A percentile compares a stretch with the other conserved stretches of the same genome.
phyloP scores from a whole-genome alignment of 2,113 vertebrate genomes.

The Burhinus bistriatus region DNA sequence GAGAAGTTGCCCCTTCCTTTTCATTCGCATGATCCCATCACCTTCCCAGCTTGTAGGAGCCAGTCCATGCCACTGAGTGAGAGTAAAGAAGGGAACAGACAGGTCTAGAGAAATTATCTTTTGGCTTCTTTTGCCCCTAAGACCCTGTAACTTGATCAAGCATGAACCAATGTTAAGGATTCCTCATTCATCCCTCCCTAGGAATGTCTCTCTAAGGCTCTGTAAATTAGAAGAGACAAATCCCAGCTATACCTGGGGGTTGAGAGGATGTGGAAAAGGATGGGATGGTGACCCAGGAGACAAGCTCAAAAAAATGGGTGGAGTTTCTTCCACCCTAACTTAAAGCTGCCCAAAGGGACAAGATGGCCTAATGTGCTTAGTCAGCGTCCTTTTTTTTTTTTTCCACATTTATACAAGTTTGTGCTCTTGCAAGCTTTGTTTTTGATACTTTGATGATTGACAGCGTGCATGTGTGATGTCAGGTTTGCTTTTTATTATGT shows the following conservation, averaged over 20 bases:
- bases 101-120: neutral
- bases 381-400: neutral
- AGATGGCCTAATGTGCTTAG: neutral
- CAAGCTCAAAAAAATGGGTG: neutral
- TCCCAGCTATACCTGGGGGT: neutral
- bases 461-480: conserved; percentile 48
- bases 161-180: neutral
- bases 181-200: neutral
- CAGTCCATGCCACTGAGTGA: neutral
- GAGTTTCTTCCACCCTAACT: neutral
- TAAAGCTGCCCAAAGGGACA: neutral
- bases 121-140: neutral
- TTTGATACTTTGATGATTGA: conserved; percentile 55
- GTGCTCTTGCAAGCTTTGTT: conserved; percentile 53
- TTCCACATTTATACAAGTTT: neutral
- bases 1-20: neutral
- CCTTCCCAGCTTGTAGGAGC: neutral
- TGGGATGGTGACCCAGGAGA: neutral
- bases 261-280: neutral
- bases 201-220: neutral
- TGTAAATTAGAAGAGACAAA: neutral
- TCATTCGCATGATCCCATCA: neutral
- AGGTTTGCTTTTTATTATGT: conserved; percentile 39
- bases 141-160: neutral
- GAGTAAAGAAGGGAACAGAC: neutral